A percentile compares a stretch with the other conserved stretches of the same genome.
Conservation (phyloP, 2,113 vertebrate species). For the Ptilonorhynchus violaceus region DNA sequence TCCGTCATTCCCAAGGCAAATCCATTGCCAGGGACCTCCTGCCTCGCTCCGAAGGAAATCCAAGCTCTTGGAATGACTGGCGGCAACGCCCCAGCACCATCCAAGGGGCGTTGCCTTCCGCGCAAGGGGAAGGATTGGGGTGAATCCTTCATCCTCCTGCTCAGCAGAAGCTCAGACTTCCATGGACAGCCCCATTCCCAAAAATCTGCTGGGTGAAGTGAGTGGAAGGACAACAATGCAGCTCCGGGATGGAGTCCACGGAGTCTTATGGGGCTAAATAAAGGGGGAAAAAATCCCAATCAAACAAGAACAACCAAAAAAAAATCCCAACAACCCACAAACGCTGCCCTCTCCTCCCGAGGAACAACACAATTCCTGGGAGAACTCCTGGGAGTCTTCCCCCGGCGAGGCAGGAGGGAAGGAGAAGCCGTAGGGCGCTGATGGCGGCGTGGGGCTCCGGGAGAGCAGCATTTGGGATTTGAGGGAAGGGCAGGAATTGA, state of each 20-base stretch:
- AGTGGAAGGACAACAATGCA: background rate
- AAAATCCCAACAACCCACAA: accelerated
- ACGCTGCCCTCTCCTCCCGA: background rate
- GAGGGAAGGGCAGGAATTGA: background rate
- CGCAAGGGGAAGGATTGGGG: background rate
- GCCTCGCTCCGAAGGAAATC: background rate
- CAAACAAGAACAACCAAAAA: background rate
- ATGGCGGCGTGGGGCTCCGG: background rate
- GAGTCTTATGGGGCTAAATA: background rate
- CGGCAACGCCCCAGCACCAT: background rate
- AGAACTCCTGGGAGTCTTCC: background rate
- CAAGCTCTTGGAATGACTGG: background rate
- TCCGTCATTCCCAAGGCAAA: background rate
- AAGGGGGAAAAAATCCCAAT: accelerated
- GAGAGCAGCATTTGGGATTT: constrained; percentile 5
- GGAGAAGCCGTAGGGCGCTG: background rate
- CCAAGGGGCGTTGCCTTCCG: background rate
- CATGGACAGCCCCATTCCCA: background rate
- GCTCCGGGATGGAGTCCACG: background rate
- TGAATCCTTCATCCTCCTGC: background rate
- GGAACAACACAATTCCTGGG: background rate
- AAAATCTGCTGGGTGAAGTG: background rate
- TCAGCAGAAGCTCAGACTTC: background rate
- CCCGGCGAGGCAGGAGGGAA: constrained; percentile 3
- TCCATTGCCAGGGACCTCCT: background rate